Conservation (phyloP, 64 coral and sea anemone species). For the Hydrozoanthus tunicans region DNA sequence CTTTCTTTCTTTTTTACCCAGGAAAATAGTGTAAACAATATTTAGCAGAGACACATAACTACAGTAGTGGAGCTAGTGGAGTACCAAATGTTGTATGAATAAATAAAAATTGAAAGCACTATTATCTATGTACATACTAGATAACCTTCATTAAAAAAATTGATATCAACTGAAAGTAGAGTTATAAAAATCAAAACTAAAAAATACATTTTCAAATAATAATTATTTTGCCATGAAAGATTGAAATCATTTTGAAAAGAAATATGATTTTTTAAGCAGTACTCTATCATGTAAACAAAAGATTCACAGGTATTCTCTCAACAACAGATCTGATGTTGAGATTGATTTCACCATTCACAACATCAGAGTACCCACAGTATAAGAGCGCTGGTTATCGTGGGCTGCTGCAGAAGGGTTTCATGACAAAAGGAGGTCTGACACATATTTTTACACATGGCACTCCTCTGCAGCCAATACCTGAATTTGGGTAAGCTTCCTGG, state of each 20-base stretch:
- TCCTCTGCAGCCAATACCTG: conserved; percentile 54
- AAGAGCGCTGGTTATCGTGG: conserved; percentile 90
- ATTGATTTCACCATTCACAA: conserved; percentile 76
- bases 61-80: too few species aligned
- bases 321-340: conserved; percentile 71
- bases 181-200: background rate
- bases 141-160: too few species aligned
- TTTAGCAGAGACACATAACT: too few species aligned
- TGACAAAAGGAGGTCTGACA: conserved; percentile 71
- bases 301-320: background rate
- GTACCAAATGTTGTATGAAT: too few species aligned
- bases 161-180: too few species aligned
- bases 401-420: conserved; percentile 75
- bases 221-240: too few species aligned
- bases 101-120: too few species aligned
- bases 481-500: conserved; percentile 53
- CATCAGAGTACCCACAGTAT: conserved; percentile 73
- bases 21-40: too few species aligned
- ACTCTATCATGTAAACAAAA: background rate
- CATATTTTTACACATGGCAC: conserved; percentile 74
- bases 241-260: too few species aligned
- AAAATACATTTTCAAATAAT: background rate
- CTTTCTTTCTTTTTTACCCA: too few species aligned
- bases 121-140: too few species aligned
- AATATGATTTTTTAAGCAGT: too few species aligned